Base-by-base conservation (phyloP, 2,888 invertebrate species). In the Callimorpha dominula region DNA sequence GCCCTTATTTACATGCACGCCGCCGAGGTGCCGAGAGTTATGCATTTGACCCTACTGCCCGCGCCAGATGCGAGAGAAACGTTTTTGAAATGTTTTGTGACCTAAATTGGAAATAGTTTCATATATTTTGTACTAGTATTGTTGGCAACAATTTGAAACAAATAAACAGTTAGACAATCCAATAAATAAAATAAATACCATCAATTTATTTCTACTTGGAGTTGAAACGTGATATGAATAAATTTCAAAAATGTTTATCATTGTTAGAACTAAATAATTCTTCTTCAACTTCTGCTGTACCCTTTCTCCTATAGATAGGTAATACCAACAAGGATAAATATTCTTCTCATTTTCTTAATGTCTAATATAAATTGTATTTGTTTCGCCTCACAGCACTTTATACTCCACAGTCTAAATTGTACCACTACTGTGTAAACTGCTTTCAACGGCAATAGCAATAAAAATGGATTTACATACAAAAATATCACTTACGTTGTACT, bases 1-100 rank as follows among this genome's bases (percentile, higher is more conserved):
- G 86, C 88, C 89, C 90, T 91, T 89, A 92, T 92, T 92, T 92
- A 90, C 89, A 92, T 91, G 88, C 89, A 81, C 83, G 70, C 79
- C 83, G 81, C 50, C 78, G 86, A 90, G 88, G 90, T 87, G 88
- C 82, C 79, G 81, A 89, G 92, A 91, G 88, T 92, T 92, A 91
- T 92, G 92, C 85, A 85, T 89, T 87, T 91, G 92, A 92, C 92
- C 92, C 91, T 80, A 74, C 78, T 78, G 85, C 86, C 86, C 83
- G 85, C 80, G 69, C 77, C 75, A 81, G 75, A 78, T 65, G 73
- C 78, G 82, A 81, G 85, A 77, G 83, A 86, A 79, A 83, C 81
- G 74, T 81, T 80, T 81, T 84, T 83, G 81, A 78, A 80, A 83
- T 78, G 75, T 81, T 85, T 82, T 80, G 70, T 84, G 76, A 72